Conservation (phyloP, 2,797 vertebrate genomes). For the Crenichthys baileyi region DNA sequence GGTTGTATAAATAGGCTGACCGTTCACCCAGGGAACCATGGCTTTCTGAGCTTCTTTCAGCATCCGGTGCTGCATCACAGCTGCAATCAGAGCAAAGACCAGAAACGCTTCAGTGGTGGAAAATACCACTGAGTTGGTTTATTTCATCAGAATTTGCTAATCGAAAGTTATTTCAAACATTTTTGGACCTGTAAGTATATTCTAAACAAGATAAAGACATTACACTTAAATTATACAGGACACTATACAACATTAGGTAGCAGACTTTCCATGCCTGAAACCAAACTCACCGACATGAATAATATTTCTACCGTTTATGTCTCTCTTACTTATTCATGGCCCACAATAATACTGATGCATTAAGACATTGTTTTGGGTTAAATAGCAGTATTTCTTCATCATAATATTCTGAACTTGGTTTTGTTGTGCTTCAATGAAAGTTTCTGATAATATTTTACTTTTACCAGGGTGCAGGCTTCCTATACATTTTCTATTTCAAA, state of each 20-base stretch:
- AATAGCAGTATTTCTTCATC: too few species aligned
- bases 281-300: not conserved
- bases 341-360: too few species aligned
- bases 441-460: too few species aligned
- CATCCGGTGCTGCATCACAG: slow-evolving; percentile 88
- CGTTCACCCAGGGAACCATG: slow-evolving; percentile 87
- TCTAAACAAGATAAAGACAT: not conserved
- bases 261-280: not conserved
- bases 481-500: too few species aligned
- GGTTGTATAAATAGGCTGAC: slow-evolving; percentile 85
- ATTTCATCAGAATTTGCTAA: not conserved
- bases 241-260: too few species aligned
- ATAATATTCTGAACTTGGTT: too few species aligned
- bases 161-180: not conserved
- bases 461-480: too few species aligned
- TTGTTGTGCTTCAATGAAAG: too few species aligned
- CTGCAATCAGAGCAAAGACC: slow-evolving; percentile 64
- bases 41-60: slow-evolving; percentile 84
- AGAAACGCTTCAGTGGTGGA: not conserved
- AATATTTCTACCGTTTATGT: too few species aligned
- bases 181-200: not conserved
- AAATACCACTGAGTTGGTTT: not conserved
- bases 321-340: too few species aligned
- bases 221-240: not conserved
- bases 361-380: too few species aligned